Conservation (phyloP, 2,888 invertebrate species). For the Carterocephalus palaemon region DNA sequence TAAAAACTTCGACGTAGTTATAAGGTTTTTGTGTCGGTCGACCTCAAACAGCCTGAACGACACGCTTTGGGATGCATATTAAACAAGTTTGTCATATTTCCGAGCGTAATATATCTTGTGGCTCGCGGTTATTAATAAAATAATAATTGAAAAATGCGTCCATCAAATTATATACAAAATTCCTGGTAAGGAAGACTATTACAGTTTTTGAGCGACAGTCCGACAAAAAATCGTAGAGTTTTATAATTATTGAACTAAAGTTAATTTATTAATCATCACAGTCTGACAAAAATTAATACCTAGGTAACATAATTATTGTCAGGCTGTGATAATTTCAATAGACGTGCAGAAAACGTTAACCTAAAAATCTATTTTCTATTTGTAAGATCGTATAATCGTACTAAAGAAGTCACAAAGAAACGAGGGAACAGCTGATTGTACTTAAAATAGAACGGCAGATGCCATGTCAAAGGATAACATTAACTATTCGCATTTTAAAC, state of each 20-base stretch:
- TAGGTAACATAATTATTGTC: too few species aligned
- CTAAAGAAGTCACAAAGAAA: background rate
- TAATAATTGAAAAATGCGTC: background rate
- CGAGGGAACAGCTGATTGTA: conserved; percentile 34
- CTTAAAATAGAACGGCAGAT: conserved; percentile 53
- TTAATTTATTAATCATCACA: too few species aligned
- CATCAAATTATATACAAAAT: too few species aligned
- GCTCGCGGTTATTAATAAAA: conserved; percentile 12
- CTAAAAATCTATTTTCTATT: background rate
- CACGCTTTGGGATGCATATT: conserved; percentile 17
- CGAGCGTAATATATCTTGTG: background rate
- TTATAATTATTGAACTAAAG: too few species aligned
- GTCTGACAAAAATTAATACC: too few species aligned
- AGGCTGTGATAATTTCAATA: too few species aligned
- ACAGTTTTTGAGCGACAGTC: too few species aligned
- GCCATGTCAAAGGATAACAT: conserved; percentile 52
- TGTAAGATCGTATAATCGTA: background rate
- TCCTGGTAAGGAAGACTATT: too few species aligned
- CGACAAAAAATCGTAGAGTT: too few species aligned
- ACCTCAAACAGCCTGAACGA: conserved; percentile 1
- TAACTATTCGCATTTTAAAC: conserved; percentile 49
- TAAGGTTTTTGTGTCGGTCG: too few species aligned
- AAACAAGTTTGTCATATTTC: conserved; percentile 20
- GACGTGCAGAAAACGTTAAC: too few species aligned
- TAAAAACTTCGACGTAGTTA: too few species aligned